A percentile compares a stretch with the other conserved stretches of the same genome.
Evolutionary conservation across 2,797 vertebrate genomes (phyloP).

Genomic region (Nannoperca obscura): DNA sequence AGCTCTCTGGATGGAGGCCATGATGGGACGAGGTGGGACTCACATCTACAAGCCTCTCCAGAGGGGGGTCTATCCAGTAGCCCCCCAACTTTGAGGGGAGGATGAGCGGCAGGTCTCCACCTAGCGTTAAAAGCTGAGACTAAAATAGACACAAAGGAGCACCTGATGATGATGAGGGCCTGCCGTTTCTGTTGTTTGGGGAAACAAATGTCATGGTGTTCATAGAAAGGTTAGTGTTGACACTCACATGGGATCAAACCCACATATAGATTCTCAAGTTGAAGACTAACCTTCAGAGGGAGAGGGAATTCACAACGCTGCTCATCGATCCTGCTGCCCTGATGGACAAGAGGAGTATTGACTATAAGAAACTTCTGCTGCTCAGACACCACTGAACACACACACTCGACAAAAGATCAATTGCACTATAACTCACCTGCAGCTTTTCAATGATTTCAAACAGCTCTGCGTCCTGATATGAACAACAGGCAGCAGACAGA

Average conservation of each 20-base stretch:
- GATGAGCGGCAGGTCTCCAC: slow-evolving; percentile 82
- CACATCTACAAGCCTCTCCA: slow-evolving; percentile 75
- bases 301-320: slow-evolving; percentile 87
- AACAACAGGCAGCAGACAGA: slow-evolving; percentile 39
- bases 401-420: slow-evolving; percentile 41
- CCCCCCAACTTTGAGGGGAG: slow-evolving; percentile 83
- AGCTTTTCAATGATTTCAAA: slow-evolving; percentile 90
- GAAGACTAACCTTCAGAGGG: slow-evolving; percentile 81
- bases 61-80: slow-evolving; percentile 87
- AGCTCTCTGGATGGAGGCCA: slow-evolving; percentile 71
- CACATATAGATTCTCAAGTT: background rate
- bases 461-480: slow-evolving; percentile 84
- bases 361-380: slow-evolving; percentile 50
- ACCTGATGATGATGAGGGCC: slow-evolving; percentile 31
- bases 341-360: slow-evolving; percentile 62
- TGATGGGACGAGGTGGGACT: slow-evolving; percentile 78
- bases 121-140: slow-evolving; percentile 85
- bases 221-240: slow-evolving; percentile 45
- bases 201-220: slow-evolving; percentile 36
- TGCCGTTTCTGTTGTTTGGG: slow-evolving; percentile 39
- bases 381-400: slow-evolving; percentile 35
- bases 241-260: slow-evolving; percentile 19
- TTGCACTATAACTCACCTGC: slow-evolving; percentile 80
- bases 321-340: slow-evolving; percentile 89
- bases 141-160: slow-evolving; percentile 52